Evolutionary conservation across 2,888 invertebrate species (phyloP).

Genomic region (Caenorhabditis sp.): DNA sequence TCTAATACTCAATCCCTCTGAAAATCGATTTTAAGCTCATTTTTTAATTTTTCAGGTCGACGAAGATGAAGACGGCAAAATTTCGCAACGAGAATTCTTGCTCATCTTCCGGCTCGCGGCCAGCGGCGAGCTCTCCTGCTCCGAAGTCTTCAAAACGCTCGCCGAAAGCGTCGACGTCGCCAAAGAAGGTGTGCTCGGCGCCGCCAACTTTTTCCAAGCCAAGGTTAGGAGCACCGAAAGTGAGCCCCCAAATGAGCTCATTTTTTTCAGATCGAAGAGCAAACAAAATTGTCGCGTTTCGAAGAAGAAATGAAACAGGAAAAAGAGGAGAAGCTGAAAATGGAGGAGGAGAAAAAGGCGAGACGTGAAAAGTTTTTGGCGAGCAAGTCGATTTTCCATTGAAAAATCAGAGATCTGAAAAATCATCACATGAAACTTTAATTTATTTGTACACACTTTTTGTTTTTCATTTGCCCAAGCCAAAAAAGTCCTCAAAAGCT

Average conservation of each 20-base stretch:
- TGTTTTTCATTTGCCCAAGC: too few relatives aligned
- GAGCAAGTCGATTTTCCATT: constrained; percentile 54
- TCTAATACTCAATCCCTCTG: not conserved
- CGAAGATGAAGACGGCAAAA: constrained; percentile 75
- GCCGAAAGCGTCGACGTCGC: constrained; percentile 58
- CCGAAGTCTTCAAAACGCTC: constrained; percentile 77
- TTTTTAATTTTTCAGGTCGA: constrained; percentile 72
- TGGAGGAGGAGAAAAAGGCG: constrained; percentile 51
- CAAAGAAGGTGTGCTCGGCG: constrained; percentile 60
- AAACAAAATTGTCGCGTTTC: constrained; percentile 52
- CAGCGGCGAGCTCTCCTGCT: constrained; percentile 87
- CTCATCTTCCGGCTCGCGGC: constrained; percentile 84
- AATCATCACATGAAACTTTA: not conserved
- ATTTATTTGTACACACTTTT: not conserved
- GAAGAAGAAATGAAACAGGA: constrained; percentile 59
- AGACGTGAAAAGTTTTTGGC: constrained; percentile 55
- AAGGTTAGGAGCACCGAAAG: constrained; percentile 34
- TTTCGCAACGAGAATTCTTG: constrained; percentile 87
- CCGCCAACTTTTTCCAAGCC: constrained; percentile 61
- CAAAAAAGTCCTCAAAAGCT: not conserved
- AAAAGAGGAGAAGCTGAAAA: constrained; percentile 48
- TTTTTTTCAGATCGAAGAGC: constrained; percentile 52
- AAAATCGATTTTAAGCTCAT: not conserved
- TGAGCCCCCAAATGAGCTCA: not conserved
- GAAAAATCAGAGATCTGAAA: constrained; percentile 6